phyloP scores from a whole-genome alignment of 2,113 vertebrate genomes.

The Kryptolebias marmoratus region DNA sequence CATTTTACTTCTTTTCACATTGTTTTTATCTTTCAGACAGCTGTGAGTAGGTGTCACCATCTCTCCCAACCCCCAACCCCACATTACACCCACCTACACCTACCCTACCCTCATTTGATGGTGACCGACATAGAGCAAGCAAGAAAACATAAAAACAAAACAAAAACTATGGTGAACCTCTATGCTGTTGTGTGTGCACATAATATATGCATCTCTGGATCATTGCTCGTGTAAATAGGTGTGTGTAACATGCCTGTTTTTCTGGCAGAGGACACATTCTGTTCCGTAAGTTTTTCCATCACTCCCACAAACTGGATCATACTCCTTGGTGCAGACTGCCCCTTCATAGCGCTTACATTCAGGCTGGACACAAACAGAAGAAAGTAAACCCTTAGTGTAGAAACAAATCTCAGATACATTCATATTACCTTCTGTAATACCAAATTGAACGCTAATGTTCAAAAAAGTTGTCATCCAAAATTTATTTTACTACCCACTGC shows the following conservation, averaged over 20 bases:
- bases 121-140: neutral
- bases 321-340: slow-evolving; percentile 49
- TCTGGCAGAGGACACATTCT: slow-evolving; percentile 63
- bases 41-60: too few relatives aligned
- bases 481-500: too few relatives aligned
- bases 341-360: neutral
- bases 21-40: too few relatives aligned
- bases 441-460: too few relatives aligned
- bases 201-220: neutral
- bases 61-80: too few relatives aligned
- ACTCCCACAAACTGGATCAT: slow-evolving; percentile 70
- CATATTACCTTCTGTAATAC: neutral
- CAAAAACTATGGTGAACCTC: neutral
- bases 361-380: neutral
- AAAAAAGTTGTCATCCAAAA: too few relatives aligned
- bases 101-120: too few relatives aligned
- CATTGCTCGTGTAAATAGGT: neutral
- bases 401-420: neutral
- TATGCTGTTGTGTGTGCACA: neutral
- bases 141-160: too few relatives aligned
- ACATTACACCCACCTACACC: too few relatives aligned
- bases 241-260: slow-evolving; percentile 55
- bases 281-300: slow-evolving; percentile 61
- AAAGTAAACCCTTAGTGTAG: neutral
- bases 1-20: too few relatives aligned